These are phyloP conservation scores for Protobothrops mucrosquamatus DNA, from an alignment of 2,113 vertebrate species.

Conservation along the genomic window DNA sequence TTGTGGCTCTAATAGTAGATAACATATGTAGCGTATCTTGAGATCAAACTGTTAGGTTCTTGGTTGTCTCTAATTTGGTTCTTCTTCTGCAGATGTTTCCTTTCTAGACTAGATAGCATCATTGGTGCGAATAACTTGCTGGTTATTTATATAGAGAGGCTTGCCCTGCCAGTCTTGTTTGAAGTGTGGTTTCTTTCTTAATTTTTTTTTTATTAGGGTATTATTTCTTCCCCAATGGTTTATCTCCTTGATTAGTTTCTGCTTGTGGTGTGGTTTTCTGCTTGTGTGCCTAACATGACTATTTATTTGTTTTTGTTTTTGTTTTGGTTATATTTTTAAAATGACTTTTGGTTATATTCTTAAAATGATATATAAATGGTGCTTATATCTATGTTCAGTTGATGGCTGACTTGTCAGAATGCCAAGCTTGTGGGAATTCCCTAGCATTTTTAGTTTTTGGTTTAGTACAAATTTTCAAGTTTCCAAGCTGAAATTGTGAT, in stretches of 20 bases:
- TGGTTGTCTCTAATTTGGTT: not conserved
- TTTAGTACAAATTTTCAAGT: not conserved
- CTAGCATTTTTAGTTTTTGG: not conserved
- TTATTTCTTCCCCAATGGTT: not conserved
- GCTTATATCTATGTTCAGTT: not conserved
- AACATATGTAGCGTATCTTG: not conserved
- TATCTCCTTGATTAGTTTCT: not conserved
- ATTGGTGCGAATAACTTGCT: not conserved
- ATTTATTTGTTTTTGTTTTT: not conserved
- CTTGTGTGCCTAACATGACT: not conserved
- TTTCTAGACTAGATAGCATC: not conserved
- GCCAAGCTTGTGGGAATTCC: not conserved
- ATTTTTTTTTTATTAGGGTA: not conserved
- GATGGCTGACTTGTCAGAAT: not conserved
- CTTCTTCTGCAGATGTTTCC: not conserved
- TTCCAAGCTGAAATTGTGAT: not conserved
- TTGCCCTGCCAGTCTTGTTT: not conserved
- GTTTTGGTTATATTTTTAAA: too few species aligned
- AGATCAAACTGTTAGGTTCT: not conserved
- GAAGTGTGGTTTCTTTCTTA: not conserved
- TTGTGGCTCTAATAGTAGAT: not conserved
- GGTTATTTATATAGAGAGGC: not conserved
- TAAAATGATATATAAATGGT: not conserved
- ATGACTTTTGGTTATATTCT: too few species aligned
- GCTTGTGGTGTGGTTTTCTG: not conserved